Percentiles rank a stretch among this genome's conserved stretches.
These are phyloP conservation scores for Echinops telfairi DNA, from an alignment of 2,113 vertebrate genomes.

Conservation along the genomic window DNA sequence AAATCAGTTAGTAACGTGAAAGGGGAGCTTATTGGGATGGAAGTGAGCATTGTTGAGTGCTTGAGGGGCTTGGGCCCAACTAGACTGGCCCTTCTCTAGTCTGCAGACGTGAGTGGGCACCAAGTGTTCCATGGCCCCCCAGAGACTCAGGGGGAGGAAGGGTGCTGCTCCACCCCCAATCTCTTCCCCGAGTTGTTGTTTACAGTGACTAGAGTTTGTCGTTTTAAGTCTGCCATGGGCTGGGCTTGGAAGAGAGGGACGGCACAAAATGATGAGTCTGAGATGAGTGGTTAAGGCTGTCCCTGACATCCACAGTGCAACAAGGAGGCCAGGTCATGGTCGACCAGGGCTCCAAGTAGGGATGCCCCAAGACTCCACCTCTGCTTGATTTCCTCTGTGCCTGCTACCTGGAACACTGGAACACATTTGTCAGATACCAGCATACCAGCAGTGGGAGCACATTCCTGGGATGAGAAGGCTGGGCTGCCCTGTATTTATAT, in stretches of 20 bases:
- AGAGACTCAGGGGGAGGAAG: background rate
- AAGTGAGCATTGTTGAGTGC: background rate
- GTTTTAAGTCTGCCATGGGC: background rate
- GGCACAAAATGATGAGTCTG: too few relatives aligned
- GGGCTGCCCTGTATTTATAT: background rate
- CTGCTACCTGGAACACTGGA: background rate
- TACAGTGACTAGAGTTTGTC: background rate
- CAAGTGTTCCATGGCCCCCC: background rate
- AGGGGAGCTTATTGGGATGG: background rate
- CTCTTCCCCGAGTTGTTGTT: background rate
- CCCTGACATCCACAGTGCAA: background rate
- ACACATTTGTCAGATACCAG: background rate
- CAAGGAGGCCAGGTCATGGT: rapidly evolving
- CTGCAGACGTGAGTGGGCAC: background rate
- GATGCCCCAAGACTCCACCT: background rate
- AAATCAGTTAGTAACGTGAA: background rate
- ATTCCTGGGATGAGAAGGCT: background rate
- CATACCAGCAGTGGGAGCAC: background rate
- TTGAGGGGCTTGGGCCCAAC: background rate
- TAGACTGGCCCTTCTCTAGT: background rate
- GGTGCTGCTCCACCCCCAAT: background rate
- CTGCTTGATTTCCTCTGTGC: background rate
- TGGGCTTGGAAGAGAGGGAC: background rate
- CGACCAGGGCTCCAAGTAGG: background rate
- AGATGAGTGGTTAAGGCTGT: background rate